Conservation (phyloP, 92 coral and sea anemone genomes). For the Epizoanthus rinbou region DNA sequence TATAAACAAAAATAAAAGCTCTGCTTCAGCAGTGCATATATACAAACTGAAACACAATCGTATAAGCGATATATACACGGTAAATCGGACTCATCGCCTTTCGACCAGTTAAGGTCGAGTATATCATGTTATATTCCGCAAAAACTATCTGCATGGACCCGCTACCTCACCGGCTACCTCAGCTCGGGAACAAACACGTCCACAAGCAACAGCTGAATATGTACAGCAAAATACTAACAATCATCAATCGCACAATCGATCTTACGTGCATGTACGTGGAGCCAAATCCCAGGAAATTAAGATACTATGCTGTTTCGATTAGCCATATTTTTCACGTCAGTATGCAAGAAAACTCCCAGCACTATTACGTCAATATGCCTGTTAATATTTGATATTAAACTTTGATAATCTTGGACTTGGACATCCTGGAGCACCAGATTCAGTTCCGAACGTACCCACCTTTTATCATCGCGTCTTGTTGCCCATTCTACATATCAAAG, state of each 20-base stretch:
- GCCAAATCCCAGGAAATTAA: not conserved
- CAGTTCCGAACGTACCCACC: not conserved
- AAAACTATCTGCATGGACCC: not conserved
- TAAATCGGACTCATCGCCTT: not conserved
- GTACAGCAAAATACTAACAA: not conserved
- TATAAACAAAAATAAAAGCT: no score
- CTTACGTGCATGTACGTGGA: not conserved
- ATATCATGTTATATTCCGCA: not conserved
- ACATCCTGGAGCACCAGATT: not conserved
- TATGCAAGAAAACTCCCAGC: not conserved
- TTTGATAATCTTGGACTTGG: no score
- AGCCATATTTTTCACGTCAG: not conserved
- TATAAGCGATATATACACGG: no score
- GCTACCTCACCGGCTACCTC: not conserved
- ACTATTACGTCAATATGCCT: not conserved
- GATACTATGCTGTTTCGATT: not conserved
- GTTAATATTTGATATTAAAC: slow-evolving; percentile 25
- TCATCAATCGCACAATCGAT: not conserved
- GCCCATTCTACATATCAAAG: not conserved
- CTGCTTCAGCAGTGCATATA: no score
- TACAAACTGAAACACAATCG: no score
- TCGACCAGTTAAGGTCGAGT: not conserved
- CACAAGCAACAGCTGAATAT: not conserved
- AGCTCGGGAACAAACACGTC: not conserved
- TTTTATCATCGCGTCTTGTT: slow-evolving; percentile 8